These are phyloP conservation scores for Lates japonicus DNA, from an alignment of 2,797 vertebrate genomes.

Conservation along the genomic window DNA sequence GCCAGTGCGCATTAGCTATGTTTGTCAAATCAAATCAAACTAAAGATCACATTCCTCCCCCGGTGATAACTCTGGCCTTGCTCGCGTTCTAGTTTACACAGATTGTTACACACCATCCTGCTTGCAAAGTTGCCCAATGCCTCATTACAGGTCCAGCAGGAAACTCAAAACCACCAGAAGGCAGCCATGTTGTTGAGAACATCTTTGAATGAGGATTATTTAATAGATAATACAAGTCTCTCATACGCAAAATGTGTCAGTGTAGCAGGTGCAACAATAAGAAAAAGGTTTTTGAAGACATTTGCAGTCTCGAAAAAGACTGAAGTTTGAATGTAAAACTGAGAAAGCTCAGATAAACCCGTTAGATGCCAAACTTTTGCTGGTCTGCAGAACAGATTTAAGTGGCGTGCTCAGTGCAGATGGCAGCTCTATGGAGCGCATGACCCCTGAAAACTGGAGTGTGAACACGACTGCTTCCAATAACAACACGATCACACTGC, in stretches of 20 bases:
- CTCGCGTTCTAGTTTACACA: slow-evolving; percentile 50
- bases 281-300: background rate
- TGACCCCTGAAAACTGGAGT: slow-evolving; percentile 70
- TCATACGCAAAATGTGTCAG: background rate
- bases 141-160: slow-evolving; percentile 6
- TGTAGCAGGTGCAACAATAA: background rate
- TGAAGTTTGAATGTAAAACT: slow-evolving; percentile 22
- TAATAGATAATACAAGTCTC: background rate
- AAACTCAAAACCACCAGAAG: slow-evolving; percentile 7
- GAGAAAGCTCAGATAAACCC: slow-evolving; percentile 25
- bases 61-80: slow-evolving; percentile 54
- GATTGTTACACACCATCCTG: slow-evolving; percentile 15
- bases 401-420: slow-evolving; percentile 53
- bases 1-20: slow-evolving; percentile 70
- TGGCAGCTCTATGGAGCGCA: slow-evolving; percentile 49
- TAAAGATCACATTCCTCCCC: slow-evolving; percentile 67
- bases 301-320: background rate
- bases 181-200: background rate
- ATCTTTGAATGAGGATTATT: background rate
- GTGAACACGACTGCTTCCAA: slow-evolving; percentile 56
- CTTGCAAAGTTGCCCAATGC: slow-evolving; percentile 20
- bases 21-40: slow-evolving; percentile 80
- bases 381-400: slow-evolving; percentile 38
- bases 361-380: slow-evolving; percentile 43
- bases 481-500: slow-evolving; percentile 56